These are phyloP conservation scores for Temnothorax rugatulus DNA, from an alignment of 2,888 invertebrate species.

Conservation along the genomic window DNA sequence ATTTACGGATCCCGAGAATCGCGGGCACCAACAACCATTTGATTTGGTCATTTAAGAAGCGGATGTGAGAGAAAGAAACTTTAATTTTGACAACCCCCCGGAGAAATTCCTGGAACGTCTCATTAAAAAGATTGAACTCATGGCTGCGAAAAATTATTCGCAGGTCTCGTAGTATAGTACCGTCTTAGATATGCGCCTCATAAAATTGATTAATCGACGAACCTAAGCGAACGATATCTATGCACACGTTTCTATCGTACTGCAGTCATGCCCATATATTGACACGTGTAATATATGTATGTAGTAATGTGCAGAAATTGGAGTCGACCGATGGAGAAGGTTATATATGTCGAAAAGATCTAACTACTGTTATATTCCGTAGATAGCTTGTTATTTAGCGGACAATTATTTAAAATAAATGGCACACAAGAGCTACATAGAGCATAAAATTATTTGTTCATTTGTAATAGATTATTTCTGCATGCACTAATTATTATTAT, in stretches of 20 bases:
- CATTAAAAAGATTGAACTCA: not conserved
- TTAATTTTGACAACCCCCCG: not conserved
- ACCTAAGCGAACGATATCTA: constrained; percentile 24
- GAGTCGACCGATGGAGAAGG: not conserved
- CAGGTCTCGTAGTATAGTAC: not conserved
- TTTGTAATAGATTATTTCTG: not conserved
- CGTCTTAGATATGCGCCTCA: not conserved
- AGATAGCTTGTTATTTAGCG: not conserved
- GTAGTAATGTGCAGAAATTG: not conserved
- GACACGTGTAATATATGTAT: not conserved
- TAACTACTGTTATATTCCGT: not conserved
- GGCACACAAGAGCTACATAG: not conserved
- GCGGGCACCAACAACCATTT: not conserved
- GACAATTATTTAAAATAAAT: not conserved
- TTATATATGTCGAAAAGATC: not conserved
- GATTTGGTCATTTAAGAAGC: constrained; percentile 6
- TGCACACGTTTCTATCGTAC: constrained; percentile 6
- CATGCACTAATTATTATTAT: not conserved
- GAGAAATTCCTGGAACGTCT: not conserved
- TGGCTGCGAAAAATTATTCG: not conserved
- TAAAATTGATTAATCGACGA: constrained; percentile 33
- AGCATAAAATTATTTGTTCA: not conserved
- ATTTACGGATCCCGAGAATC: constrained; percentile 18
- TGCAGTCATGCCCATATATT: not conserved
- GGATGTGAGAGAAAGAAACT: not conserved